These are phyloP conservation scores for Neolamprologus ventralis DNA, from an alignment of 2,113 vertebrate genomes.

Conservation along the genomic window DNA sequence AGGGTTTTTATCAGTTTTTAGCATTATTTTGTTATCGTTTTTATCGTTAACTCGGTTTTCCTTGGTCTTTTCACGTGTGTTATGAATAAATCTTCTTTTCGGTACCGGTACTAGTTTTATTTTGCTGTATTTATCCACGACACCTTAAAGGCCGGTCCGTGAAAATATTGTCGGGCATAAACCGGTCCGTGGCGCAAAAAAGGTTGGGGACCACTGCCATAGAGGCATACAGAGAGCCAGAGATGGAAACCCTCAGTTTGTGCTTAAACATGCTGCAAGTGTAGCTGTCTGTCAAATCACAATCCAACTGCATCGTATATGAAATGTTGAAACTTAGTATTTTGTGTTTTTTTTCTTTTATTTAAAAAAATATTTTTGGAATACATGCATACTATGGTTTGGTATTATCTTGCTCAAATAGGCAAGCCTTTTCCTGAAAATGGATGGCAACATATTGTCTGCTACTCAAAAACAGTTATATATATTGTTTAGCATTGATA, in stretches of 20 bases:
- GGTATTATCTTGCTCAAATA: not conserved
- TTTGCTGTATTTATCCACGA: too few relatives aligned
- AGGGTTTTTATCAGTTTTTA: not conserved
- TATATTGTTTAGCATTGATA: not conserved
- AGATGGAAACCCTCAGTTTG: not conserved
- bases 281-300: not conserved
- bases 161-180: too few relatives aligned
- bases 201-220: fast-evolving
- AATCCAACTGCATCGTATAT: not conserved
- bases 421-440: not conserved
- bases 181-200: not conserved
- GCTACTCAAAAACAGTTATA: not conserved
- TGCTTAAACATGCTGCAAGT: not conserved
- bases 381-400: not conserved
- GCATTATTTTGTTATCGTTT: not conserved
- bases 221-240: not conserved
- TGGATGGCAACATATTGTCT: not conserved
- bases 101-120: too few relatives aligned
- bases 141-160: too few relatives aligned
- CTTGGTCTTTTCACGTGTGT: not conserved
- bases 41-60: fast-evolving
- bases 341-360: not conserved
- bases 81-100: too few relatives aligned
- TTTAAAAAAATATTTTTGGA: not conserved
- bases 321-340: not conserved